phyloP scores from a whole-genome alignment of 2,113 vertebrate genomes.

The Pavo muticus region DNA sequence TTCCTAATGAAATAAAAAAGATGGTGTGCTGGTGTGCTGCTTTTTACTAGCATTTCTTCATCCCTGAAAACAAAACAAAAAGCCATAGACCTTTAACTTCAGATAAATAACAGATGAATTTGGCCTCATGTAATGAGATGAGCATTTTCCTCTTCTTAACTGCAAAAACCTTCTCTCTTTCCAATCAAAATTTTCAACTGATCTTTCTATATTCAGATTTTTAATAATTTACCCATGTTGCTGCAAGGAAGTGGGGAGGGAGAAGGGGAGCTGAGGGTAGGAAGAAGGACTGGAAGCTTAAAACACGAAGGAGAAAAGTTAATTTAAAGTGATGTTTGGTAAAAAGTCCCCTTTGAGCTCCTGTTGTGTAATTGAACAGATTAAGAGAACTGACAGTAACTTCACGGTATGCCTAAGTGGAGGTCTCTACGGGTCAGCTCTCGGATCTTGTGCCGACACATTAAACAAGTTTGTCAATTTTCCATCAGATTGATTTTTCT shows the following conservation, averaged over 20 bases:
- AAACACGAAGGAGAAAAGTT: slow-evolving; percentile 80
- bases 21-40: neutral
- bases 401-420: slow-evolving; percentile 77
- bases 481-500: slow-evolving; percentile 88
- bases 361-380: slow-evolving; percentile 80
- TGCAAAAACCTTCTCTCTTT: slow-evolving; percentile 47
- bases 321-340: slow-evolving; percentile 83
- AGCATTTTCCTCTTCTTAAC: slow-evolving; percentile 7
- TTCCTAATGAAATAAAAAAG: slow-evolving; percentile 20
- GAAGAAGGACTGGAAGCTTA: slow-evolving; percentile 69
- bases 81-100: neutral
- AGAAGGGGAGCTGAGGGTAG: neutral
- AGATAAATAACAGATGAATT: slow-evolving; percentile 4
- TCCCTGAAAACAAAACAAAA: neutral
- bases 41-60: slow-evolving; percentile 51
- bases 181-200: slow-evolving; percentile 59
- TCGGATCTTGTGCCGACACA: slow-evolving; percentile 74
- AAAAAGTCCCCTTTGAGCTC: slow-evolving; percentile 75
- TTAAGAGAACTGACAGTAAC: slow-evolving; percentile 79
- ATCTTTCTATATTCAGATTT: slow-evolving; percentile 66
- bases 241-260: slow-evolving; percentile 3
- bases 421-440: slow-evolving; percentile 82
- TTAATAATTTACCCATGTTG: slow-evolving; percentile 75
- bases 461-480: slow-evolving; percentile 89
- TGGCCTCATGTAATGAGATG: neutral